A percentile compares a stretch with the other conserved stretches of the same genome.
Conservation (phyloP, 2,797 vertebrate species). For the Lateolabrax maculatus region DNA sequence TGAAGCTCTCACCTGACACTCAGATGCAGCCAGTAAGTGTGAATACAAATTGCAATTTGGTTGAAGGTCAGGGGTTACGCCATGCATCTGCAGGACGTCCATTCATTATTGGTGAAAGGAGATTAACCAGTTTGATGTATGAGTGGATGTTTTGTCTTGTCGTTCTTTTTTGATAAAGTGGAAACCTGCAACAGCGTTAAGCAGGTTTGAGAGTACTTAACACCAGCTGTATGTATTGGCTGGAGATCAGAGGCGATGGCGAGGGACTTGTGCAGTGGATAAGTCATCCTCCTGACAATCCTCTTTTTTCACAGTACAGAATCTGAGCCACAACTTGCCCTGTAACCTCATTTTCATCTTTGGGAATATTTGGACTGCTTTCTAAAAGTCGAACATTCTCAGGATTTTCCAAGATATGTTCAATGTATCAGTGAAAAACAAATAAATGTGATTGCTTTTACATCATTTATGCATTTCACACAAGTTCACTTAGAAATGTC, state of each 20-base stretch:
- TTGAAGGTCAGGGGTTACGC: conserved; percentile 44
- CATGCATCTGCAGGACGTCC: conserved; percentile 1
- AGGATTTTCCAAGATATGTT: background rate
- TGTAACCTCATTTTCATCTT: background rate
- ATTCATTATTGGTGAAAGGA: conserved; percentile 47
- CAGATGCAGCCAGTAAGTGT: background rate
- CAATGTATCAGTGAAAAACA: background rate
- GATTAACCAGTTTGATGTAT: conserved; percentile 55
- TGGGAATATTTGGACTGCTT: background rate
- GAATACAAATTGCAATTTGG: conserved; percentile 43
- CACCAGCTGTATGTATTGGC: conserved; percentile 37
- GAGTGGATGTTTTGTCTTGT: conserved; percentile 55
- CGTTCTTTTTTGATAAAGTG: conserved; percentile 55
- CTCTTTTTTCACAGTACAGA: background rate
- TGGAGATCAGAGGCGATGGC: conserved; percentile 59
- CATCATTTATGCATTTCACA: background rate
- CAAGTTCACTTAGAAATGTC: background rate
- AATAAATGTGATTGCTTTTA: background rate
- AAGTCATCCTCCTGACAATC: conserved; percentile 21
- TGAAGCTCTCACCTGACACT: background rate
- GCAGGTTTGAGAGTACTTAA: conserved; percentile 52
- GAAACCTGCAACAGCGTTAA: conserved; percentile 55
- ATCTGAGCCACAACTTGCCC: no score
- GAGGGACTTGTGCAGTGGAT: conserved; percentile 22
- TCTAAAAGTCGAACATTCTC: background rate